Evolutionary conservation across 2,797 vertebrate genomes (phyloP).

Genomic region (Sebastes baramenuke): DNA sequence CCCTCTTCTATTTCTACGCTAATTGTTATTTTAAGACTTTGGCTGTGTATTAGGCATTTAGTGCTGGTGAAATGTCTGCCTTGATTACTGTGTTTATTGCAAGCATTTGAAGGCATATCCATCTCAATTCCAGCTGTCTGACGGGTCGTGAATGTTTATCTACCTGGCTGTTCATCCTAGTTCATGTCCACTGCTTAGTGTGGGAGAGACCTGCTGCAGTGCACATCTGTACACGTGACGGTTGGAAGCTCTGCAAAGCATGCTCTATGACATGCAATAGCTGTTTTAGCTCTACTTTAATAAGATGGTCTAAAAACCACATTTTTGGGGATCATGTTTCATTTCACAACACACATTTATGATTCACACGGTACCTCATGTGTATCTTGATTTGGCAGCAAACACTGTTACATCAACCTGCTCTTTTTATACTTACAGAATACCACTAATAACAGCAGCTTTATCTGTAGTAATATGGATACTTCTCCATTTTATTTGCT

Average conservation of each 20-base stretch:
- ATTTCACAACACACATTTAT: neutral
- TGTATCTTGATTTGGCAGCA: neutral
- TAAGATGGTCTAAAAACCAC: neutral
- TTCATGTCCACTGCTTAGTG: neutral
- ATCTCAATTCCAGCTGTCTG: constrained; percentile 33
- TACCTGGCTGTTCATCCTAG: constrained; percentile 12
- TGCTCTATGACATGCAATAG: neutral
- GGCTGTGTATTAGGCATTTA: constrained; percentile 61
- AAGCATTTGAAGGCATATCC: constrained; percentile 23
- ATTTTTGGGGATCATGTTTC: neutral
- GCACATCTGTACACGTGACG: neutral
- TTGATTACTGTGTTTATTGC: constrained; percentile 75
- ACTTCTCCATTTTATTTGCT: neutral
- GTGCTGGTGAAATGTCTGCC: constrained; percentile 62
- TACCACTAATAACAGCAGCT: neutral
- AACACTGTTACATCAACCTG: neutral
- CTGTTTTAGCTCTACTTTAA: neutral
- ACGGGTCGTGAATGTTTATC: constrained; percentile 29
- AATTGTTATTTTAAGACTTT: constrained; percentile 90
- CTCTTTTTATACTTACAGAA: neutral
- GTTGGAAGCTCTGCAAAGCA: neutral
- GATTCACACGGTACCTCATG: neutral
- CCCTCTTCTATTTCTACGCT: constrained; percentile 85
- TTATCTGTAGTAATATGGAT: neutral
- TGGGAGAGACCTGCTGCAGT: neutral